phyloP scores from a whole-genome alignment of 2,888 invertebrate species.

The Acrocyrtus sp. region DNA sequence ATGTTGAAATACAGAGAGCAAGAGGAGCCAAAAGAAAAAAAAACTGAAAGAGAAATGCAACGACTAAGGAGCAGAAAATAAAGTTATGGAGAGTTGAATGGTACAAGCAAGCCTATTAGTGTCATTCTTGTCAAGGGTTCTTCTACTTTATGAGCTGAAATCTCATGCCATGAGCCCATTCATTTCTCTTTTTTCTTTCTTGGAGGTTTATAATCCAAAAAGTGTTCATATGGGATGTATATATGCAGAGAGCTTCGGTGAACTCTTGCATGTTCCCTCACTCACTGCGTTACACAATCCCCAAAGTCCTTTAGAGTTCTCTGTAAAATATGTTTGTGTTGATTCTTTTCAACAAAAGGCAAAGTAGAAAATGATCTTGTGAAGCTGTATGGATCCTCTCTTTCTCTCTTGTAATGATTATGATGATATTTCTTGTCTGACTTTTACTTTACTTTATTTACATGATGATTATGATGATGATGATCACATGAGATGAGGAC shows the following conservation, averaged over 20 bases:
- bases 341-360: constrained; percentile 27
- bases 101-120: constrained; percentile 52
- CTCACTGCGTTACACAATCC: background rate
- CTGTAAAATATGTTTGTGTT: constrained; percentile 39
- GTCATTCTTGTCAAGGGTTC: constrained; percentile 54
- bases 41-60: constrained; percentile 29
- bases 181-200: constrained; percentile 51
- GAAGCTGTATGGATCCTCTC: background rate
- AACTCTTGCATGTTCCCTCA: constrained; percentile 46
- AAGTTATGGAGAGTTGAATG: constrained; percentile 53
- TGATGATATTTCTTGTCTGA: constrained; percentile 9
- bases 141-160: constrained; percentile 52
- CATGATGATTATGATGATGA: constrained; percentile 21
- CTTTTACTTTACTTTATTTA: constrained; percentile 45
- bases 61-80: constrained; percentile 49
- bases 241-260: too few relatives aligned
- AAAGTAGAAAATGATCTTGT: background rate
- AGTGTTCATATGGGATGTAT: too few relatives aligned
- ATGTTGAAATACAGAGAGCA: too few relatives aligned
- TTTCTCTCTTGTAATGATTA: background rate
- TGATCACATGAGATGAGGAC: constrained; percentile 16
- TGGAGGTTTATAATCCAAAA: constrained; percentile 48
- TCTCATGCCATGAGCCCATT: constrained; percentile 54
- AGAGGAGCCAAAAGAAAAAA: constrained; percentile 4
- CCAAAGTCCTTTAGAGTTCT: constrained; percentile 14